Base-by-base conservation (phyloP, 35 echinoderm and acorn worm genomes). In the Stichopus chloronotus region DNA sequence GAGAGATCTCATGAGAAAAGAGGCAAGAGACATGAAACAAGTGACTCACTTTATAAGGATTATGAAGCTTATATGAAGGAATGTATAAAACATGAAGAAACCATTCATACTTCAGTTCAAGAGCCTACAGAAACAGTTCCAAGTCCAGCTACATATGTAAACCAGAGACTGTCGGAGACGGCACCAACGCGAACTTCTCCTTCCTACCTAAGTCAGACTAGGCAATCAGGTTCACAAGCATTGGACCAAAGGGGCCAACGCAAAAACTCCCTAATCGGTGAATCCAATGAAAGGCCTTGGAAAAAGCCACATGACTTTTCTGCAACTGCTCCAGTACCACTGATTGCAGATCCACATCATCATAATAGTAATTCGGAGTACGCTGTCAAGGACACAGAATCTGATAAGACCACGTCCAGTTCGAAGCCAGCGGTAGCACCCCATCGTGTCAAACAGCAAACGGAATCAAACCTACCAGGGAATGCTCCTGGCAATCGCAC, bases 401-500 rank as follows among this genome's bases (percentile, higher is more conserved):
- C 5, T 72, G 59, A 63, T 14, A 87, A 76, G 63, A 83, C 6
- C 79, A 58, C 12, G 43, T 72, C 52, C 55, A 19, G 1, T 25
- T 84, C 57, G 22, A 20, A 81, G 87, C 79, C 58, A 56, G 25
- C 16, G 14, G 59, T 17, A 60, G 56, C 13, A 56, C 25, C 55
- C 22, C 81, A 5, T 25, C 65, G 81, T 88, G 59, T 14, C 53
- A 85, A 30, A 58, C 58, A 14, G 30, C 58, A 63, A 56, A 77
- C 52, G 11, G 94, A 94, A 74, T 16, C 71, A 19, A n/a, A 23
- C 79, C 57, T 95, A 56, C 74, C 19, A 72, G 91, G 84, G 20
- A 95, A 95, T 88, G 91, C 94, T 13, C 94, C 94, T 13, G 52
- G 94, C 25, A 95, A 92, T 55, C 94, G 94, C 11, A 92, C 94